These are phyloP conservation scores for Eudyptes chrysolophus DNA, from an alignment of 2,113 vertebrate species.

Conservation along the genomic window DNA sequence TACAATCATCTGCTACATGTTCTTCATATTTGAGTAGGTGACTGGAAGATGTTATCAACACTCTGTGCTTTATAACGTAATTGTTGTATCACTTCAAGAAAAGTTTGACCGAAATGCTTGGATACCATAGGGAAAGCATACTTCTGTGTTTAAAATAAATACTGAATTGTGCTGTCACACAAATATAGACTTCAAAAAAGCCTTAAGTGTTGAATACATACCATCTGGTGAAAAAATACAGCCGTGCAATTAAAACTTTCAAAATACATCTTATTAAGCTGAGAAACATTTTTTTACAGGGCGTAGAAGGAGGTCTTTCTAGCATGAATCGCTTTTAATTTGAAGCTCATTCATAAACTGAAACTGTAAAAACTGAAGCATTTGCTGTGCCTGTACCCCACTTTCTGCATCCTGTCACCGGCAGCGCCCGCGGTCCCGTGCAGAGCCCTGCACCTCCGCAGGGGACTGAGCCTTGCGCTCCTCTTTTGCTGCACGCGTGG, in stretches of 20 bases:
- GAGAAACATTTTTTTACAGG: not conserved
- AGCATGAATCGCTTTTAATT: not conserved
- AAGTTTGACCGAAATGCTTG: not conserved
- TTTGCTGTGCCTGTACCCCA: not conserved
- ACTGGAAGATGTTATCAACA: not conserved
- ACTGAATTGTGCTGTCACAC: not conserved
- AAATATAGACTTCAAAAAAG: not conserved
- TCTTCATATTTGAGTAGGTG: not conserved
- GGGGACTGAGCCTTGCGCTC: not conserved
- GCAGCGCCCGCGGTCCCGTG: not conserved
- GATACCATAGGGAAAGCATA: not conserved
- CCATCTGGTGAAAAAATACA: not conserved
- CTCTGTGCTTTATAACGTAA: accelerated
- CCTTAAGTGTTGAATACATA: not conserved
- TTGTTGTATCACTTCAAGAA: not conserved
- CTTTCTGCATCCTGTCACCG: accelerated
- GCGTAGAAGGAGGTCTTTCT: not conserved
- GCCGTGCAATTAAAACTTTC: not conserved
- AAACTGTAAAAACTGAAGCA: not conserved
- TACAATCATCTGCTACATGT: not conserved
- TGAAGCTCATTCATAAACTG: not conserved
- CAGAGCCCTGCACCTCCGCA: accelerated
- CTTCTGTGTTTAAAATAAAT: not conserved
- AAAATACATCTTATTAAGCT: not conserved
- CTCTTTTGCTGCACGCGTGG: accelerated